Evolutionary conservation across 2,113 vertebrate species (phyloP), one percentile per base, ranked within the genome.

Genomic region (Urocitellus parryii): DNA sequence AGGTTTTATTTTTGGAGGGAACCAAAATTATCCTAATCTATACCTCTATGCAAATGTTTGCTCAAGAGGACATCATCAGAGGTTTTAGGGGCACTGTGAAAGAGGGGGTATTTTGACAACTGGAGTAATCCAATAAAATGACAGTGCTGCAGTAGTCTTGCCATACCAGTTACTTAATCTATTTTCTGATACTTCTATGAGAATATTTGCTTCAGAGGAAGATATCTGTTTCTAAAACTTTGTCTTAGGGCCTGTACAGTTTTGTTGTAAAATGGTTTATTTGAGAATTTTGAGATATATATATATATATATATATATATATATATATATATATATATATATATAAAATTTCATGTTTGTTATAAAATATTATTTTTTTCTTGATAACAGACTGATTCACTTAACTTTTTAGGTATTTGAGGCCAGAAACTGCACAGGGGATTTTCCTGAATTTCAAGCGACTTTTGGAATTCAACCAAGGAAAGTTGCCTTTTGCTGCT

Each of bases 401-500:
- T 2, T 97, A 56, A 96, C 29, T 88, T 96, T 98, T 34, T 91
- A 99, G 99, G 96, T 99, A 99, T 93, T 97, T 99, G 98, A 99
- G 99, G 98, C 99, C 99, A 95, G 99, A 99, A 99, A 99, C 99
- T 0, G 99, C 99, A 92, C 99, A 99, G 98, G 99, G 99, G 98
- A 99, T 99, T 98, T 99, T 99, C 98, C 99, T 99, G 93, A 99
- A 99, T 98, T 99, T 99, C 98, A 99, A 99, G 96, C 99, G 99
- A 42, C 99, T 99, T 58, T 97, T 99, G 98, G 99, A 99, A 98
- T 99, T 99, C 94, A 99, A 99, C 98, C 99, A 99, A 98, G 99
- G 99, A 91, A 99, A 99, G 97, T 98, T 99, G 94, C 99, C 99
- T 83, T 99, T 99, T 51, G 99, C 99, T 97, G 99, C 99, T 96